Evolutionary conservation across 2,113 vertebrate species (phyloP), one percentile per base, ranked within the genome.

Genomic region (Phylloscopus trochiloides): DNA sequence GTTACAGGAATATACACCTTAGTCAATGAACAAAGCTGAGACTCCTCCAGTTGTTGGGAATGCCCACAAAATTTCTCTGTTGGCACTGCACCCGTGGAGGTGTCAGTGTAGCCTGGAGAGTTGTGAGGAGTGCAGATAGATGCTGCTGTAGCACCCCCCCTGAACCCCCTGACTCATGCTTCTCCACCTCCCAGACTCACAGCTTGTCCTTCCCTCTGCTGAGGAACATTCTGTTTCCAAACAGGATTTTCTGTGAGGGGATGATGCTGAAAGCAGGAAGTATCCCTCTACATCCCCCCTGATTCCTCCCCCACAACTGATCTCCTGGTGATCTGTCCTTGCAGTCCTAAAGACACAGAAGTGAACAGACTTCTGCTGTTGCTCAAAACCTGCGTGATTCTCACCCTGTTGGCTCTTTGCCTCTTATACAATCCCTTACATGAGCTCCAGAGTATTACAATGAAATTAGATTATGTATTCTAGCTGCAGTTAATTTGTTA

Each of bases 211-310:
- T 28, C 24, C 25, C 32, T 78, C 19, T 2, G 9, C 31, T 59
- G 50, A 38, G 10, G 25, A 83, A 42, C 28, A 34, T 0, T 0
- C 31, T 48, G 14, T 76, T 65, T 61, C 45, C 40, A 68, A 58
- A 36, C 19, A 36, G 12, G 36, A 7, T 65, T 73, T 86, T 61
- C 58, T 25, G 11, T 61, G 13, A 76, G 15, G 40, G 5, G 58
- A 48, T 75, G 20, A n/a, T 51, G 48, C 14, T 65, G 42, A 83
- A 76, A 22, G 25, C 31, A 88, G 55, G 51, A 72, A 63, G 7
- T 28, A 48, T 34, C 12, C 15, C 14, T 74, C 15, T n/a, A n/a
- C 31, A 36, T 3, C 4, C 4, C 6, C 0, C 1, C 1, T 3
- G 9, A 9, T 14, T 18, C 13, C 0, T 18, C 6, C 8, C 6